Evolutionary conservation across 2,888 invertebrate species (phyloP).

Genomic region (Drosophila algonquin): DNA sequence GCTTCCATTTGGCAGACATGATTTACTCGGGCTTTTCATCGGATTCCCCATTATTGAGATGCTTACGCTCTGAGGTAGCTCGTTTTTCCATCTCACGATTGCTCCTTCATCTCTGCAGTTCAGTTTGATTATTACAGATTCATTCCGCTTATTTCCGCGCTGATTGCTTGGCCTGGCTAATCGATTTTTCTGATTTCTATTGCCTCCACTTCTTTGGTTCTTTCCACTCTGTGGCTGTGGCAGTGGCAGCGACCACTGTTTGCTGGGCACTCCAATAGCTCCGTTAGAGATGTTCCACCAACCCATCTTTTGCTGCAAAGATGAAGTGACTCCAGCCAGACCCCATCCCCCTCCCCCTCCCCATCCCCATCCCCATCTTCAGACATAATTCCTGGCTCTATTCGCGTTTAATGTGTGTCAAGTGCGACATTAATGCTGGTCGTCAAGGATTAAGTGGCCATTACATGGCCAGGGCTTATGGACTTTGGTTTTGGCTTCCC

Average conservation of each 20-base stretch:
- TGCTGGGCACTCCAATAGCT: neutral
- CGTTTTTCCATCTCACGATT: conserved; percentile 18
- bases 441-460: conserved; percentile 66
- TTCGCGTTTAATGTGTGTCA: conserved; percentile 67
- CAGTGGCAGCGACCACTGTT: neutral
- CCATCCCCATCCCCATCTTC: neutral
- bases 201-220: conserved; percentile 11
- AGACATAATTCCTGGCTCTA: conserved; percentile 32
- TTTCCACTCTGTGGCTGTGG: conserved; percentile 11
- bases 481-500: conserved; percentile 6
- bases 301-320: neutral
- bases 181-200: conserved; percentile 35
- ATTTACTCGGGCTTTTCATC: conserved; percentile 21
- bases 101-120: conserved; percentile 16
- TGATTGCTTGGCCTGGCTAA: conserved; percentile 34
- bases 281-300: neutral
- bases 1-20: conserved; percentile 33
- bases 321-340: neutral
- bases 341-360: neutral
- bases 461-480: conserved; percentile 46
- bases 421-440: conserved; percentile 70
- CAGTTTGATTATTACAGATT: conserved; percentile 42
- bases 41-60: conserved; percentile 22
- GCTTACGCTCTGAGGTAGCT: conserved; percentile 19
- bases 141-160: conserved; percentile 39